Percentiles rank a stretch among this genome's conserved stretches.
These are phyloP conservation scores for Euzophera pinguis DNA, from an alignment of 2,888 invertebrate species.

Conservation along the genomic window DNA sequence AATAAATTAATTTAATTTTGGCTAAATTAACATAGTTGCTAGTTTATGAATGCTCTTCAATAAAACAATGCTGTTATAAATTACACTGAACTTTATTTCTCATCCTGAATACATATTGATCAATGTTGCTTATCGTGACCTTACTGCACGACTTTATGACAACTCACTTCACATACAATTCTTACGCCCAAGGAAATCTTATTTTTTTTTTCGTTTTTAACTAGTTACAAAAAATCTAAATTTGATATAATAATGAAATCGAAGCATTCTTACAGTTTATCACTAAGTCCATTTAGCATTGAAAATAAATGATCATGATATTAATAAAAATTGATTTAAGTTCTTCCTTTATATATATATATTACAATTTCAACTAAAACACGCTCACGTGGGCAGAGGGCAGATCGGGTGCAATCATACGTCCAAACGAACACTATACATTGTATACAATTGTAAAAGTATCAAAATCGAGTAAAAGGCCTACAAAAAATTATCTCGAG, in stretches of 20 bases:
- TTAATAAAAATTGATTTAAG: slow-evolving; percentile 74
- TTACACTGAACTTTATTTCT: slow-evolving; percentile 80
- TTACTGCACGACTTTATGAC: slow-evolving; percentile 67
- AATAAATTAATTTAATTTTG: neutral
- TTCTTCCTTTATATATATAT: slow-evolving; percentile 45
- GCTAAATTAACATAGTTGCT: neutral
- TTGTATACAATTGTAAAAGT: slow-evolving; percentile 80
- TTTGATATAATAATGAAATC: slow-evolving; percentile 73
- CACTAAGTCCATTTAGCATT: slow-evolving; percentile 75
- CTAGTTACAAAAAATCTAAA: slow-evolving; percentile 72
- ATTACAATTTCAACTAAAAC: slow-evolving; percentile 74
- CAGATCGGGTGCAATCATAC: slow-evolving; percentile 67
- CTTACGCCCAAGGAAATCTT: slow-evolving; percentile 57
- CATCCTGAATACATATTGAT: slow-evolving; percentile 76
- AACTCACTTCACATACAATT: slow-evolving; percentile 70
- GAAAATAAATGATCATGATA: slow-evolving; percentile 74
- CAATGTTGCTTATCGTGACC: slow-evolving; percentile 55
- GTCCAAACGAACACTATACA: slow-evolving; percentile 77
- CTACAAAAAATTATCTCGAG: slow-evolving; percentile 80
- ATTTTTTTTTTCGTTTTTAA: slow-evolving; percentile 50
- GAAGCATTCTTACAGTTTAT: slow-evolving; percentile 73
- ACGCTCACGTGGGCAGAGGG: slow-evolving; percentile 55
- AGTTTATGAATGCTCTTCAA: neutral
- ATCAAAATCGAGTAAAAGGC: slow-evolving; percentile 80
- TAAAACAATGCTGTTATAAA: slow-evolving; percentile 62